Base-by-base conservation (phyloP, 2,113 vertebrate genomes). In the Rhabdornis inornatus region DNA sequence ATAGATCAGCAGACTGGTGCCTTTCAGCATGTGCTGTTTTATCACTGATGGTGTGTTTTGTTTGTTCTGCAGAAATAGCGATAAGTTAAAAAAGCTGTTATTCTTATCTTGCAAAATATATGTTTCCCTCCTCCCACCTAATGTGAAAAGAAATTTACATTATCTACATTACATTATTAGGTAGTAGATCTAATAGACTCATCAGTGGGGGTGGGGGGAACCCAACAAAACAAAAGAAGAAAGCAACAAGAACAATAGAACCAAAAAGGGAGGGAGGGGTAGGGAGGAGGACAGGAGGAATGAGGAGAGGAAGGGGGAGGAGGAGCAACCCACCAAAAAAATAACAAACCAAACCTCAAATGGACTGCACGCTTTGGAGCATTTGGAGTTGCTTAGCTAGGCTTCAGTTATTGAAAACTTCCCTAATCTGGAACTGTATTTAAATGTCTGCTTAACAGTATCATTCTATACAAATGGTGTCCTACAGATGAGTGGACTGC, bases 171-270 rank as follows among this genome's bases (percentile, higher is more conserved):
- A 40, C 39, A 40, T 12, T 40, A 40, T 40, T 44, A 74, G 22
- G 14, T 45, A 52, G n/a, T 59, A 65, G 4, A 74, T 74, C 19
- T 39, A 44, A 30, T 52, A n/a, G 37, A 52, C 8, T 16, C 16
- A 20, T 52, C 14, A 35, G 6, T 6, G 44, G 30, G 17, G 5
- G 1, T 8, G 0, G 24, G 19, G 11, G 2, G 9, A 12, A 9
- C 7, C 28, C 22, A 68, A 44, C 9, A 31, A 63, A 70, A 15
- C 15, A 60, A 45, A 9, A 39, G 21, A 64, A 50, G 28, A 74
- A 72, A 72, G 5, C 9, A 72, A 6, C 17, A 70, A 27, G 44
- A 77, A 13, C 27, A 79, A 5, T 52, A 69, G 52, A 33, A 64
- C 16, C 28, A 35, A 27, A 15, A 56, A 7, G 5, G 2, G 6